Conservation (phyloP, 1,140 invertebrate genomes). For the Pseudomyrmex gracilis region DNA sequence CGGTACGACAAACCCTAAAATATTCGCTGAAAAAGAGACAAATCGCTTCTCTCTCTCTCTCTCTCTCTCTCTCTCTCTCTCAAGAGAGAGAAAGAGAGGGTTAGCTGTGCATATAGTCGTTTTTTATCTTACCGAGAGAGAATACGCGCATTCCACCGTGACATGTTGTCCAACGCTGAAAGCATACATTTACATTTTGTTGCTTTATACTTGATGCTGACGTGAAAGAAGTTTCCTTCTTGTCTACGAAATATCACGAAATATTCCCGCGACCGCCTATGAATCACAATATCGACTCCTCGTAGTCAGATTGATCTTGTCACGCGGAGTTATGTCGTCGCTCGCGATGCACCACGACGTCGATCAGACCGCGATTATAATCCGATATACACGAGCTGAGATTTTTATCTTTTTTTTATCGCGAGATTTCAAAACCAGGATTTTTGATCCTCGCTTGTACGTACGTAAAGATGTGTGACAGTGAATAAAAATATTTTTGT, state of each 20-base stretch:
- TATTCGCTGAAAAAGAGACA: slow-evolving; percentile 57
- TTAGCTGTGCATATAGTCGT: not conserved
- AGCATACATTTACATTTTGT: slow-evolving; percentile 36
- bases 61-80: not conserved
- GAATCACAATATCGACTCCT: slow-evolving; percentile 33
- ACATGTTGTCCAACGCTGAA: slow-evolving; percentile 25
- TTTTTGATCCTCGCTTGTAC: no score
- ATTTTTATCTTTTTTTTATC: no score
- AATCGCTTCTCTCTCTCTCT: slow-evolving; percentile 13
- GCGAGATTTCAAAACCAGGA: no score
- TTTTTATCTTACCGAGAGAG: slow-evolving; percentile 23
- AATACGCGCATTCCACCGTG: slow-evolving; percentile 25
- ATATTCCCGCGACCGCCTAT: slow-evolving; percentile 7
- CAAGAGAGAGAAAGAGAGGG: no score
- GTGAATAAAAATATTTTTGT: no score
- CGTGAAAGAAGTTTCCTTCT: not conserved
- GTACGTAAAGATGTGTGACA: no score
- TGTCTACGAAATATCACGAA: slow-evolving; percentile 21
- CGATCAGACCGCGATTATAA: not conserved
- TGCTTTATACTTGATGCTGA: slow-evolving; percentile 24
- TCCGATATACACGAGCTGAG: no score
- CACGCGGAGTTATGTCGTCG: not conserved
- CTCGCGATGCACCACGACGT: not conserved
- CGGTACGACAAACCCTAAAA: slow-evolving; percentile 19
- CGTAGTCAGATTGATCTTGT: slow-evolving; percentile 9